These are phyloP conservation scores for Epinotia nisella DNA, from an alignment of 2,888 invertebrate species.

Conservation along the genomic window DNA sequence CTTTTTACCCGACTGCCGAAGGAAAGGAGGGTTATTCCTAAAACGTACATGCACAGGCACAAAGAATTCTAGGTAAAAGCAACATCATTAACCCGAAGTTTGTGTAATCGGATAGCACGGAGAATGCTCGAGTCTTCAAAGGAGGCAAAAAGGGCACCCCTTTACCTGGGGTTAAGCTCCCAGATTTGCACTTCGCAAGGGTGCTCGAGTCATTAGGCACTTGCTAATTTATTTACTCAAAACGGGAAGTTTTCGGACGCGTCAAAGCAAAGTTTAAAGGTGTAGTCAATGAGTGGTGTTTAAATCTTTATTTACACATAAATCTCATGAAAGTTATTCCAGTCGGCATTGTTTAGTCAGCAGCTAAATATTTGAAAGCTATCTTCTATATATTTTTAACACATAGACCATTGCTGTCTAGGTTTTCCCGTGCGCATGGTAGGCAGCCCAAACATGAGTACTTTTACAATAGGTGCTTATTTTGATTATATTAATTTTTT, in stretches of 20 bases:
- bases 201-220: slow-evolving; percentile 18
- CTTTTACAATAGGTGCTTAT: neutral
- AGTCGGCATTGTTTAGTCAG: neutral
- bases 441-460: neutral
- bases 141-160: slow-evolving; percentile 10
- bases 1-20: no score
- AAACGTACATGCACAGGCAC: slow-evolving; percentile 19
- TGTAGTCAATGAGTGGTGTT: neutral
- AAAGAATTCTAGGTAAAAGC: slow-evolving; percentile 29
- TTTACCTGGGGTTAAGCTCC: slow-evolving; percentile 22
- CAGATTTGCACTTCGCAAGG: slow-evolving; percentile 38
- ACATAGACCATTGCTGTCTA: neutral
- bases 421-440: neutral
- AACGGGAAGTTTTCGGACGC: slow-evolving; percentile 27
- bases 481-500: neutral
- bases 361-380: neutral
- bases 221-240: slow-evolving; percentile 36
- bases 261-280: neutral
- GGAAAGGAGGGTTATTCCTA: no score
- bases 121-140: slow-evolving; percentile 28
- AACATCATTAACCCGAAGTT: slow-evolving; percentile 33
- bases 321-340: neutral
- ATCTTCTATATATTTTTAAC: no score
- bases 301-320: neutral
- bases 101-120: slow-evolving; percentile 26